These are phyloP conservation scores for Paraplagusia blochii DNA, from an alignment of 2,113 vertebrate genomes.

Conservation along the genomic window DNA sequence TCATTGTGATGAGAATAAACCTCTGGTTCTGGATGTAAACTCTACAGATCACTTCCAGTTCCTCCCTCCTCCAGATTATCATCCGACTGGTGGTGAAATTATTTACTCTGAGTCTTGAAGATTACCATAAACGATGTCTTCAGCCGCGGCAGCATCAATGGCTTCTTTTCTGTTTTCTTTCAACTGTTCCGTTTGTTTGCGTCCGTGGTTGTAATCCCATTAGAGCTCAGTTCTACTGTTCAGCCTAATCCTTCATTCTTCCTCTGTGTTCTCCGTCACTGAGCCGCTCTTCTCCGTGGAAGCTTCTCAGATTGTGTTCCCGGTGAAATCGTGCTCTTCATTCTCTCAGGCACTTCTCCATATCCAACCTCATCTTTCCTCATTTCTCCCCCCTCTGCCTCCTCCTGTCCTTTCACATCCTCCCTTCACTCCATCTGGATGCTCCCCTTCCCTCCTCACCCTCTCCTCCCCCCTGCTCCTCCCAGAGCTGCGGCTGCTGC, in stretches of 20 bases:
- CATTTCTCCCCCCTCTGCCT: constrained; percentile 23
- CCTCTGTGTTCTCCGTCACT: background rate
- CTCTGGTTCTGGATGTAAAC: too few species aligned
- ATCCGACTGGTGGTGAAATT: constrained; percentile 20
- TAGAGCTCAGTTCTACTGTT: too few species aligned
- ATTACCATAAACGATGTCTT: constrained; percentile 3
- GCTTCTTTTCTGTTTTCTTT: background rate
- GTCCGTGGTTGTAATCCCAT: too few species aligned
- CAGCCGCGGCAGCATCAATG: constrained; percentile 16
- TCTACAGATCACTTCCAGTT: constrained; percentile 7
- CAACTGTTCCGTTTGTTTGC: too few species aligned
- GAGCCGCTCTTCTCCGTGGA: background rate
- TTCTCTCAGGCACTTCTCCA: constrained; percentile 23
- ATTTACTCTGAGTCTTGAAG: background rate
- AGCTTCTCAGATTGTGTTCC: constrained; percentile 24
- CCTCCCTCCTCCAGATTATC: constrained; percentile 42
- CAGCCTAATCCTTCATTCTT: background rate
- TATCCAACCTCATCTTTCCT: constrained; percentile 26
- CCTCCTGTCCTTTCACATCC: constrained; percentile 44
- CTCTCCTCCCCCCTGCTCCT: constrained; percentile 42
- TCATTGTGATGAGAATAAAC: too few species aligned
- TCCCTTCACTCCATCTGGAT: constrained; percentile 30
- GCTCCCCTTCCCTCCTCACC: constrained; percentile 12
- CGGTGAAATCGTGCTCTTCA: constrained; percentile 17
- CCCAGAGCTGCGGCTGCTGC: constrained; percentile 45